These are phyloP conservation scores for Troides aeacus DNA, from an alignment of 2,888 invertebrate genomes.

Conservation along the genomic window DNA sequence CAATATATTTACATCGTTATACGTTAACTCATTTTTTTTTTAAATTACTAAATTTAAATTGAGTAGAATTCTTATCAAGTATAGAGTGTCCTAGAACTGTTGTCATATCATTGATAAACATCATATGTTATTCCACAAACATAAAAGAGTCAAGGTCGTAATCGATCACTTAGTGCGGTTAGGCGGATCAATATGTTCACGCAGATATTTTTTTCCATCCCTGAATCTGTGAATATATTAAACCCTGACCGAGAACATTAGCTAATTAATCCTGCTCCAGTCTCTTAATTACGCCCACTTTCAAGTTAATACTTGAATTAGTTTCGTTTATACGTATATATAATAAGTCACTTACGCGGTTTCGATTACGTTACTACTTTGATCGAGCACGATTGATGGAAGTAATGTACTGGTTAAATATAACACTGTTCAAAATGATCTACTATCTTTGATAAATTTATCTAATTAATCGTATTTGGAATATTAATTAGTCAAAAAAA, in stretches of 20 bases:
- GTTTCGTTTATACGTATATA: constrained; percentile 11
- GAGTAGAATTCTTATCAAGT: too few species aligned
- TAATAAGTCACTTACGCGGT: constrained; percentile 12
- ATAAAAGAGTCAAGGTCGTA: too few species aligned
- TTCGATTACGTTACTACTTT: constrained; percentile 10
- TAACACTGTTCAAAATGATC: neutral
- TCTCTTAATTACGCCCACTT: neutral
- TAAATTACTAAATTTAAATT: too few species aligned
- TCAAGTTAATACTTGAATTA: neutral
- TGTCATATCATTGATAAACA: too few species aligned
- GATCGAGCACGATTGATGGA: neutral
- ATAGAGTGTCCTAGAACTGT: too few species aligned
- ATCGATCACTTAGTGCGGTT: too few species aligned
- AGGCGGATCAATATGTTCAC: too few species aligned
- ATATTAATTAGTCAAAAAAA: neutral
- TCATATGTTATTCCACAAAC: too few species aligned
- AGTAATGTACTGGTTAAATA: neutral
- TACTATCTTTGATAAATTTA: neutral
- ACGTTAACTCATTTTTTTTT: too few species aligned
- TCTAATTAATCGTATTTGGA: neutral
- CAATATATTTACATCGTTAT: too few species aligned
- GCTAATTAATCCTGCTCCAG: neutral
- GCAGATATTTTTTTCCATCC: too few species aligned
- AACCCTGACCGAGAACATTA: neutral
- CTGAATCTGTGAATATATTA: neutral